Evolutionary conservation across 2,113 vertebrate species (phyloP).

Genomic region (Microcebus lehilahytsara): DNA sequence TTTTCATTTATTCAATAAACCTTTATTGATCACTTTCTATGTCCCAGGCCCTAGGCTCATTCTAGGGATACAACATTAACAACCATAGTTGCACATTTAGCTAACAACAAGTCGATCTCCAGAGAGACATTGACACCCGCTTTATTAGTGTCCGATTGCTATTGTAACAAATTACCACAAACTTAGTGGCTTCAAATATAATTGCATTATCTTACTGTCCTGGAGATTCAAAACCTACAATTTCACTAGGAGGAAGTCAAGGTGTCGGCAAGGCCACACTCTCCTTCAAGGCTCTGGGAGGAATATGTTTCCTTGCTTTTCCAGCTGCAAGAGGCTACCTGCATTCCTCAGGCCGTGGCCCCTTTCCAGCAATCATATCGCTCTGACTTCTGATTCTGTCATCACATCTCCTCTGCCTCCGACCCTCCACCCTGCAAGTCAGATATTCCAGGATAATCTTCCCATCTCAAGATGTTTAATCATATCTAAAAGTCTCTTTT

Average conservation of each 20-base stretch:
- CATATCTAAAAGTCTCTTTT: neutral
- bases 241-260: too few relatives aligned
- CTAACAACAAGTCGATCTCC: neutral
- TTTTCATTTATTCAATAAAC: neutral
- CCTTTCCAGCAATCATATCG: neutral
- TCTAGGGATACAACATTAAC: too few relatives aligned
- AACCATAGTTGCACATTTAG: neutral
- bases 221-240: neutral
- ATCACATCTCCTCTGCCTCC: neutral
- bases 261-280: neutral
- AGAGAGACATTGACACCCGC: neutral
- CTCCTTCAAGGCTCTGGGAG: neutral
- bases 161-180: neutral
- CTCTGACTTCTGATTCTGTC: neutral
- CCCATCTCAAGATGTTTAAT: neutral
- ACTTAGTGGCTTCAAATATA: neutral
- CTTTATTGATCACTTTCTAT: too few relatives aligned
- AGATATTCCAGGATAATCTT: neutral
- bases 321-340: too few relatives aligned
- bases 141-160: neutral
- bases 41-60: neutral
- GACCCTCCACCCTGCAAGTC: neutral
- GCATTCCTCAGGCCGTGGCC: neutral
- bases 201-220: neutral
- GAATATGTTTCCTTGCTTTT: neutral